Conservation (phyloP, 1,140 invertebrate genomes). For the Macrostomum lignano region DNA sequence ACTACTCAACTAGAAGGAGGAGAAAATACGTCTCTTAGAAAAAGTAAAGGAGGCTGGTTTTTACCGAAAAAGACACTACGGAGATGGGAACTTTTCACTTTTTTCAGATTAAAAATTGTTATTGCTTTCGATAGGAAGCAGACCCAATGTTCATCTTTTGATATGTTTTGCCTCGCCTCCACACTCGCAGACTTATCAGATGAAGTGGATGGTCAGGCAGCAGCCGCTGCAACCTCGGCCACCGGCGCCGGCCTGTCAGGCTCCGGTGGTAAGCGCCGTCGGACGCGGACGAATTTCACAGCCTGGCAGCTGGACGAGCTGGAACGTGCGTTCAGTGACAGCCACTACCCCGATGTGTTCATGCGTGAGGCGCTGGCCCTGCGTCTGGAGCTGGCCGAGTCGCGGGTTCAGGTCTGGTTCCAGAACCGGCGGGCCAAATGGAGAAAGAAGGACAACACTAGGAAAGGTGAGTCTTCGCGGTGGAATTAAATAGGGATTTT, state of each 20-base stretch:
- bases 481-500: too few relatives aligned
- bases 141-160: too few relatives aligned
- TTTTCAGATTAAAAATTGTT: too few relatives aligned
- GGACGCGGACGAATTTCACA: conserved; percentile 88
- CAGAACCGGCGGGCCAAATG: conserved; percentile 3
- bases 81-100: too few relatives aligned
- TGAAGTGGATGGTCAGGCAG: conserved; percentile 9
- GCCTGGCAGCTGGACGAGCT: conserved; percentile 72
- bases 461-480: too few relatives aligned
- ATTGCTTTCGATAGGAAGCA: too few relatives aligned
- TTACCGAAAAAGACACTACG: too few relatives aligned
- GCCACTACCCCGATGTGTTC: conserved; percentile 94
- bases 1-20: too few relatives aligned
- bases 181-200: too few relatives aligned
- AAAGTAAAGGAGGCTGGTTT: too few relatives aligned
- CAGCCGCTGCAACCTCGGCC: conserved; percentile 9
- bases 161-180: too few relatives aligned
- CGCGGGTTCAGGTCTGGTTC: conserved; percentile 44
- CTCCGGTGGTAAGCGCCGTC: conserved; percentile 45
- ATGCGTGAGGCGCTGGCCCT: conserved; percentile 90
- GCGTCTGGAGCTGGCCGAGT: conserved; percentile 96
- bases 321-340: conserved; percentile 72
- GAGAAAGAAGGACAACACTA: conserved; percentile 2
- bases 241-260: conserved; percentile 14
- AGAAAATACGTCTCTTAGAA: too few relatives aligned